Base-by-base conservation (phyloP, 2,888 invertebrate genomes). In the Cepaea hortensis region DNA sequence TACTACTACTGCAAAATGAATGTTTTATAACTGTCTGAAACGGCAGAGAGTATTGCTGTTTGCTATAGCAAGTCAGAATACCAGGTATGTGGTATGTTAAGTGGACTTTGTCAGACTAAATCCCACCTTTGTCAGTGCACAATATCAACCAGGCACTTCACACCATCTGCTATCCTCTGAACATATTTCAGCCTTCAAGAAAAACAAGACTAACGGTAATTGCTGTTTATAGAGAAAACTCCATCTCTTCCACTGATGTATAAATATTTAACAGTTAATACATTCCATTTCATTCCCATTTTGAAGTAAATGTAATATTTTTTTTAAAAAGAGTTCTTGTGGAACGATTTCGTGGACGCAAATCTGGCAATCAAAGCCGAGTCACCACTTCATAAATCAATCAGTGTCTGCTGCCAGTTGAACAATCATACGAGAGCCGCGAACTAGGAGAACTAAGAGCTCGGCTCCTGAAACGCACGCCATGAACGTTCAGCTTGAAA, bases 351-450 rank as follows among this genome's bases (percentile, higher is more conserved):
- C 55, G 55, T 13, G 35, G 3, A 35, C 3, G 46, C 46, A 3
- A 13, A 35, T 73, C 73, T 15, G 9, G 13, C 73, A 35, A 73
- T 11, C 11, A 73, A 35, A 46, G 35, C 6, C 46, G 35, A 35
- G 35, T 73, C 73, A 11, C 73, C 73, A 73, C 73, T 73, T 73
- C 35, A 35, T 73, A 73, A 73, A 73, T 35, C 35, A 11, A 73
- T 73, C 73, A 73, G 46, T 46, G 46, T 46, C 46, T 9, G 73
- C 46, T 46, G 73, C 46, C 73, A 35, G 73, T 11, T 73, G 7
- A 2, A 3, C 46, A n/a, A 73, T 73, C 73, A 73, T 46, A 46
- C 73, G 46, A 73, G 73, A 46, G 23, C 23, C 73, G 73, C 13
- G 73, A 3, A 23, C 46, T 7, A 0, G 73, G 13, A 7, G 46